Conservation (phyloP, 2,888 invertebrate species). For the Perdita meconis region DNA sequence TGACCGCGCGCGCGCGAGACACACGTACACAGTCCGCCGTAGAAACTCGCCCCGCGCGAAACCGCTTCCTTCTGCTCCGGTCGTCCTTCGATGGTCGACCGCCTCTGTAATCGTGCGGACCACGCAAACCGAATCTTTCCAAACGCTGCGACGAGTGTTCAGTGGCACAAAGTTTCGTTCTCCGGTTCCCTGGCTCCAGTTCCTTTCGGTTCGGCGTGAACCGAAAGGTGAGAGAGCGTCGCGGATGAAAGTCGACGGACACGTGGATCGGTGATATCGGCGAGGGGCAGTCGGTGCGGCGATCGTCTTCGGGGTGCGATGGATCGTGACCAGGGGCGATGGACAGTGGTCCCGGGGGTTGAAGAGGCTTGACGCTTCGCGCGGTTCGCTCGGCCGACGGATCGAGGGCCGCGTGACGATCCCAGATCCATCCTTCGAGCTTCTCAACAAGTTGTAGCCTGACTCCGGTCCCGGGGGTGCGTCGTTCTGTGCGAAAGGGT, state of each 20-base stretch:
- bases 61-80: background rate
- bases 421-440: constrained; percentile 38
- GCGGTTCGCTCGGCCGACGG: constrained; percentile 25
- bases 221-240: background rate
- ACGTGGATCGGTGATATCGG: background rate
- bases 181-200: background rate
- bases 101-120: background rate
- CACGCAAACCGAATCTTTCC: background rate
- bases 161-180: background rate
- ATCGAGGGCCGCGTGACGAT: constrained; percentile 34
- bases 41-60: constrained; percentile 20
- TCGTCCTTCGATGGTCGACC: constrained; percentile 18
- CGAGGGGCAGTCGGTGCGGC: constrained; percentile 1
- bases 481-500: constrained; percentile 12
- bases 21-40: constrained; percentile 9
- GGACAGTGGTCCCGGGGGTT: constrained; percentile 47
- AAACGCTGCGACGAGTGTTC: background rate
- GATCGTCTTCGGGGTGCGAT: constrained; percentile 46
- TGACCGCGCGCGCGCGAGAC: constrained; percentile 47
- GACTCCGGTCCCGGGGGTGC: background rate
- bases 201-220: background rate
- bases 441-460: constrained; percentile 65
- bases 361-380: constrained; percentile 35
- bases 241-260: background rate
- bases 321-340: constrained; percentile 51